Percentiles rank a stretch among this genome's conserved stretches.
Evolutionary conservation across 2,797 vertebrate genomes (phyloP).

Genomic region (Glossophaga mutica): DNA sequence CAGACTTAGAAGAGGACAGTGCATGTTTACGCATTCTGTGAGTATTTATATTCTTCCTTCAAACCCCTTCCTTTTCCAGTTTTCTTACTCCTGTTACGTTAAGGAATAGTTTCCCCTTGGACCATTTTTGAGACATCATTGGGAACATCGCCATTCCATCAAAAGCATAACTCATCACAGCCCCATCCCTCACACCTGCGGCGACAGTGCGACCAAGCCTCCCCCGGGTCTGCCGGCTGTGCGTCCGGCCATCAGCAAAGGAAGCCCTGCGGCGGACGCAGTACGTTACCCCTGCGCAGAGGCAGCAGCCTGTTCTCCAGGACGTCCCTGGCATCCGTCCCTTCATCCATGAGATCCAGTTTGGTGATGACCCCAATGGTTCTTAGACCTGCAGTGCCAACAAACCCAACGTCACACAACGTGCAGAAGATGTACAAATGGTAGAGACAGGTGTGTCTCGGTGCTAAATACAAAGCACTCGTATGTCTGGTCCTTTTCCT

Average conservation of each 20-base stretch:
- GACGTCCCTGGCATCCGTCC: conserved; percentile 91
- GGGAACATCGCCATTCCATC: background rate
- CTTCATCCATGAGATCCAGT: conserved; percentile 95
- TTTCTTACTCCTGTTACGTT: conserved; percentile 41
- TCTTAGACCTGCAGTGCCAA: conserved; percentile 84
- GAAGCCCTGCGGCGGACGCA: background rate
- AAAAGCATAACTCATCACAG: background rate
- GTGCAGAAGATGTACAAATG: background rate
- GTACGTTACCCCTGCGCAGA: conserved; percentile 88
- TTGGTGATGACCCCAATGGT: conserved; percentile 97
- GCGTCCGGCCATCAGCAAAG: background rate
- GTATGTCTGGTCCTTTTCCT: background rate
- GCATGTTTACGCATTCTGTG: background rate
- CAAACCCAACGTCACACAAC: background rate
- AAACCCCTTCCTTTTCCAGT: background rate
- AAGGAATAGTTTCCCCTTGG: conserved; percentile 13
- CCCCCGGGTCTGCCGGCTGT: background rate
- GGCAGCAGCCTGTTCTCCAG: conserved; percentile 94
- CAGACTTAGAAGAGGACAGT: background rate
- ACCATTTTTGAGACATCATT: conserved; percentile 21
- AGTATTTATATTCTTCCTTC: conserved; percentile 31
- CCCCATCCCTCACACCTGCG: background rate
- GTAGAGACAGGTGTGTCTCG: background rate
- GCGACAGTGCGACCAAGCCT: background rate
- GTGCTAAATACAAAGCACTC: background rate